Conservation (phyloP, 2,113 vertebrate species). For the Ellobius talpinus region DNA sequence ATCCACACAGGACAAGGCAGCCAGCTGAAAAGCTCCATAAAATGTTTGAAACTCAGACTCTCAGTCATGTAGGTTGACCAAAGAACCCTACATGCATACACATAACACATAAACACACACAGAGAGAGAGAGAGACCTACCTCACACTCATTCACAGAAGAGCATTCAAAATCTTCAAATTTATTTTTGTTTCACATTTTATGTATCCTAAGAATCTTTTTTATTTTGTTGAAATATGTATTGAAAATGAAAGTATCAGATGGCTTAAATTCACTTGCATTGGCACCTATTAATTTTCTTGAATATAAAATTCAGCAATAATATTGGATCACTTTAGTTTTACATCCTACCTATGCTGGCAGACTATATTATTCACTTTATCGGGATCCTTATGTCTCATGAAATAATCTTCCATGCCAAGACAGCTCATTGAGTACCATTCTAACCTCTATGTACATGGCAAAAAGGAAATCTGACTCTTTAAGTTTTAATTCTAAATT, state of each 20-base stretch:
- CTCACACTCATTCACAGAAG: not conserved
- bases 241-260: not conserved
- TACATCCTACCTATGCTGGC: not conserved
- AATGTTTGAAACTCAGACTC: not conserved
- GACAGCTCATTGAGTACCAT: not conserved
- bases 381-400: not conserved
- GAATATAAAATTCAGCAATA: too few species aligned
- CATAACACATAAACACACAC: not conserved
- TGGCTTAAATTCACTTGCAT: not conserved
- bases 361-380: not conserved
- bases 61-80: not conserved
- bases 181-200: not conserved
- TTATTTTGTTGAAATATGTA: not conserved
- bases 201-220: not conserved
- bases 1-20: not conserved
- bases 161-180: not conserved
- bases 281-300: not conserved
- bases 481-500: not conserved
- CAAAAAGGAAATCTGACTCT: not conserved
- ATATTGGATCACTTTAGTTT: not conserved
- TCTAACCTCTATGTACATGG: not conserved
- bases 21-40: not conserved
- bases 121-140: not conserved
- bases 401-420: not conserved
- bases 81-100: not conserved